Evolutionary conservation across 2,797 vertebrate species (phyloP).

Genomic region (Limnodromus scolopaceus): DNA sequence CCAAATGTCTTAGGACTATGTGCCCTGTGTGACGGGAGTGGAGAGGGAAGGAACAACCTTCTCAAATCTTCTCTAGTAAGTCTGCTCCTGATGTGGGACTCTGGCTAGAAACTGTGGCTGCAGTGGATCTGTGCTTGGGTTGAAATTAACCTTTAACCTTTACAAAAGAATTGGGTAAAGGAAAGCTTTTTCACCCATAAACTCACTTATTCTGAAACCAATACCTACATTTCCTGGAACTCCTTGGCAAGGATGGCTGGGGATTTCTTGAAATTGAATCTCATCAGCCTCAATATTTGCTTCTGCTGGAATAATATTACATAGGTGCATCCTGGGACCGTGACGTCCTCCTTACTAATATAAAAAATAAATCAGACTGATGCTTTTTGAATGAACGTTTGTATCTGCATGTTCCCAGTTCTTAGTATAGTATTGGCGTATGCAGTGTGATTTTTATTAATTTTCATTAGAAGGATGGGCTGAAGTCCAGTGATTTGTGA

Average conservation of each 20-base stretch:
- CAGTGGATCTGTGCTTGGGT: not conserved
- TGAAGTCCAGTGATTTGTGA: not conserved
- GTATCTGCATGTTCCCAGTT: not conserved
- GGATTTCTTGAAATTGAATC: constrained; percentile 63
- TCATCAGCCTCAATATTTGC: constrained; percentile 1
- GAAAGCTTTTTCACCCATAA: constrained; percentile 29
- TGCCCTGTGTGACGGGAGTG: not conserved
- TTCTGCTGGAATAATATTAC: constrained; percentile 13
- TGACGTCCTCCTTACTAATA: not conserved
- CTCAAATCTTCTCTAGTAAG: not conserved
- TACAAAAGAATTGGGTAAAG: constrained; percentile 3
- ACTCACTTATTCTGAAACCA: constrained; percentile 60
- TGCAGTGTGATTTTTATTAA: not conserved
- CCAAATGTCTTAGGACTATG: not conserved
- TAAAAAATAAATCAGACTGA: constrained; percentile 8
- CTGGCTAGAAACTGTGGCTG: not conserved
- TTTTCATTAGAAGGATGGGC: not conserved
- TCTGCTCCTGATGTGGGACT: not conserved
- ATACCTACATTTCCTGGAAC: constrained; percentile 53
- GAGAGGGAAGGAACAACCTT: not conserved
- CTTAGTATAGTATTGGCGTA: not conserved
- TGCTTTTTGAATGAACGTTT: not conserved
- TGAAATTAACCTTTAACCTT: not conserved
- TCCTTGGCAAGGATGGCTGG: not conserved
- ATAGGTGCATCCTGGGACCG: not conserved